Base-by-base conservation (phyloP, 2,113 vertebrate species). In the Aldabrachelys gigantea region DNA sequence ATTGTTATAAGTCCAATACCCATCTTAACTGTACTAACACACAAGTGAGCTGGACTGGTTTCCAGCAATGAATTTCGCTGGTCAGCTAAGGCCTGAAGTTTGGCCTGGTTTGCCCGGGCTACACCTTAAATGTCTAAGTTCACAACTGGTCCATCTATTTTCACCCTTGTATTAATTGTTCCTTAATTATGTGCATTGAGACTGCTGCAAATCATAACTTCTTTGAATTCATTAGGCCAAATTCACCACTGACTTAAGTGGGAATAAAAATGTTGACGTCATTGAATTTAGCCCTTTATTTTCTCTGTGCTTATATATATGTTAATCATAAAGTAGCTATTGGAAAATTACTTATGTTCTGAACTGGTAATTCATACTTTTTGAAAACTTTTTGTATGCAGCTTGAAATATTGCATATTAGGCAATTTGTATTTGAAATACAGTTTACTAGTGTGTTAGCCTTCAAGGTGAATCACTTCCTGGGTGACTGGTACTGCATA, bases 241-340 rank as follows among this genome's bases (percentile, higher is more conserved):
- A 35, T 88, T 76, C 11, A 1, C 24, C 21, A 10, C 35, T 29
- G 27, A 4, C 47, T 90, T 83, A 41, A 53, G 31, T 25, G 35
- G 21, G 10, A 24, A 31, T 24, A 5, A 0, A 0, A 35, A 75
- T 17, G 72, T 25, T 14, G 82, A 87, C 91, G 84, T 72, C 3
- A 10, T n/a, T 4, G 24, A 9, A 38, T 72, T 62, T 35, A 35
- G 76, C 19, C 25, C 62, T 65, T 53, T 81, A 38, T 14, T 52
- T 80, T 52, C 49, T 50, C 0, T 90, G 57, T 82, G 53, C n/a
- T 16, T 82, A 44, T 79, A 88, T 79, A 88, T 41, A 0, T 29
- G 44, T 17, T 56, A 84, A 3, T 52, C 8, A 27, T 56, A 22
- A 8, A 0, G 10, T 8, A 49, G 5, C 53, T 62, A 54, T 50